Evolutionary conservation across 2,888 invertebrate genomes (phyloP), one percentile per base, ranked within the genome.

Genomic region (Tipula lateralis): DNA sequence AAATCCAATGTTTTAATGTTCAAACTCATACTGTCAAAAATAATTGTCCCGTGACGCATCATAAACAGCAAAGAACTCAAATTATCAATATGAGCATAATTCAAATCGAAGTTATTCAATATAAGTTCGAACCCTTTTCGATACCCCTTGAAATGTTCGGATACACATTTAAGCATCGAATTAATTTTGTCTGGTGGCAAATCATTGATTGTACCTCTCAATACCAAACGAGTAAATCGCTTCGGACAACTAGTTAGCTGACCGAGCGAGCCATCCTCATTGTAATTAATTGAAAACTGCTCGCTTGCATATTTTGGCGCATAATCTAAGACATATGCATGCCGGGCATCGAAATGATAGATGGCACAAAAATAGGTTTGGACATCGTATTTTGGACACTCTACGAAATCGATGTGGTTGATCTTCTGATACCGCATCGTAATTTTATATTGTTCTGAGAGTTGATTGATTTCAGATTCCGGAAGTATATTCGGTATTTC

Each of bases 201-300:
- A 50, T 1, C n/a, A 50, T 19, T 50, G n/a, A 6, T 6, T 50
- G 5, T 16, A 1, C 0, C 16, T 3, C 16, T 50, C 16, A 5
- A 50, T 0, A 16, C n/a, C 1, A 6, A 50, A 50, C 5, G 0
- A 0, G 4, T 4, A 16, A 50, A 50, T 16, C 4, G n/a, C 44
- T 1, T 1, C 1, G 5, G 3, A 2, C 4, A 5, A 0, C 1
- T n/a, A n/a, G 1, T 44, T 2, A 19, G 2, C 0, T n/a, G 1
- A 7, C 16, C 44, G 16, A 50, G 44, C 16, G 44, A 50, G 5
- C 12, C 44, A 50, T 50, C 44, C 1, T 0, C 16, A 16, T 16
- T 16, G 5, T 16, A 50, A 50, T 3, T 19, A 0, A 50, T 16
- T 50, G 44, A 3, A 16, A 5, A 19, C n/a, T 50, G n/a, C 6